A percentile compares a stretch with the other conserved stretches of the same genome.
phyloP scores from a whole-genome alignment of 2,888 invertebrate species.

The Hydropsyche betteni region DNA sequence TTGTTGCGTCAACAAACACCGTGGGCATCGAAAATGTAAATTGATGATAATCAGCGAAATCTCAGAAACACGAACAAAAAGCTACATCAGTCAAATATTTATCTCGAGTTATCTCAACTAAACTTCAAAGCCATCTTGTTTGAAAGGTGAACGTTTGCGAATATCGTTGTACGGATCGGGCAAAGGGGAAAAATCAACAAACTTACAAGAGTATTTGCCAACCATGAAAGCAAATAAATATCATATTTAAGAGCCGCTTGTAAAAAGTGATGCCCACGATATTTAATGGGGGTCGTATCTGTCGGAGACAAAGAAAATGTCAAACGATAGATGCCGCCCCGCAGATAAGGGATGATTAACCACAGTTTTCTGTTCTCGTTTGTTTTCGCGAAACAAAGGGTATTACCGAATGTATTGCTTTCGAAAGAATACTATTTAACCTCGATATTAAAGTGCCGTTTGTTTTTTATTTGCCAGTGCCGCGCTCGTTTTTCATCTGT shows the following conservation, averaged over 20 bases:
- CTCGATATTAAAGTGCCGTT: too few species aligned
- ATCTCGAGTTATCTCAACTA: constrained; percentile 1
- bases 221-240: constrained; percentile 3
- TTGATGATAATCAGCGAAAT: constrained; percentile 16
- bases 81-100: constrained; percentile 18
- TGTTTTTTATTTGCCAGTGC: too few species aligned
- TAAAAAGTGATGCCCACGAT: constrained; percentile 4
- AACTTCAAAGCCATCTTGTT: constrained; percentile 3
- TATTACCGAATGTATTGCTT: constrained; percentile 6
- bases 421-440: too few species aligned
- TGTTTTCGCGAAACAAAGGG: constrained; percentile 17
- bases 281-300: background rate
- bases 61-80: background rate
- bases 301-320: constrained; percentile 19
- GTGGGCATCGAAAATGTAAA: background rate
- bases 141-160: constrained; percentile 6
- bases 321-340: constrained; percentile 2
- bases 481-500: too few species aligned
- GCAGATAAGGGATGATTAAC: constrained; percentile 16
- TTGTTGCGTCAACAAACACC: too few species aligned
- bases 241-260: constrained; percentile 5
- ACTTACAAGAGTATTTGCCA: background rate
- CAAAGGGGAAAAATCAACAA: constrained; percentile 14
- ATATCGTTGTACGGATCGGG: constrained; percentile 4
- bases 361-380: constrained; percentile 15